Evolutionary conservation across 2,888 invertebrate species (phyloP), one percentile per base, ranked within the genome.

Genomic region (Campoplex nolae): DNA sequence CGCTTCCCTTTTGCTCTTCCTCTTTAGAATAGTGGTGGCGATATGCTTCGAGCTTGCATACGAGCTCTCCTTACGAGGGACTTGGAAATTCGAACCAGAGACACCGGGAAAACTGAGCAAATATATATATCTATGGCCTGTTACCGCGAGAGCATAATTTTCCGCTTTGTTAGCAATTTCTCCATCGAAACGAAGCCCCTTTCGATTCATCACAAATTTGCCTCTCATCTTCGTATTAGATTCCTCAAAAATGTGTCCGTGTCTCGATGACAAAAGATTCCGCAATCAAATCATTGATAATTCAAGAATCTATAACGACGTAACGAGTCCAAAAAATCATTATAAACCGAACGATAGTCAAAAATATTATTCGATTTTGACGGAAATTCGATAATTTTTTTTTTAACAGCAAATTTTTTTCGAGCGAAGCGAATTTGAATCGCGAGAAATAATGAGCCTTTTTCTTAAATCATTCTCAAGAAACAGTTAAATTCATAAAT

Each of bases 41-140:
- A 70, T 70, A 48, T 45, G 70, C 56, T 79, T 45, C 45, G 70
- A 79, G 79, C 70, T 79, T 79, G 79, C 79, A 79, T 58, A 78
- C 68, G 68, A 78, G 77, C 67, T 77, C 67, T 67, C 28, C 65
- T 67, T 77, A 67, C 51, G 51, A 48, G 51, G 65, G 67, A 77
- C 77, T 56, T 70, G 56, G 68, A 78, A 78, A 56, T 78, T 70
- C 78, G 68, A 79, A 11, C 79, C 38, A 45, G 68, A 54, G 51
- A 70, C 35, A 70, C 28, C 11, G 35, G 54, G 23, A 23, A 32
- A 48, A 0, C 45, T 16, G 23, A 13, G n/a, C 28, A 35, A 35
- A 11, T n/a, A 42, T 38, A 45, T 58, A 11, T 38, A 42, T 38
- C 18, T n/a, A 23, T 38, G 67, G n/a, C 67, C n/a, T 23, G 38